A percentile compares a stretch with the other conserved stretches of the same genome.
Evolutionary conservation across 2,888 invertebrate species (phyloP).

Genomic region (Amphimallon solstitiale): DNA sequence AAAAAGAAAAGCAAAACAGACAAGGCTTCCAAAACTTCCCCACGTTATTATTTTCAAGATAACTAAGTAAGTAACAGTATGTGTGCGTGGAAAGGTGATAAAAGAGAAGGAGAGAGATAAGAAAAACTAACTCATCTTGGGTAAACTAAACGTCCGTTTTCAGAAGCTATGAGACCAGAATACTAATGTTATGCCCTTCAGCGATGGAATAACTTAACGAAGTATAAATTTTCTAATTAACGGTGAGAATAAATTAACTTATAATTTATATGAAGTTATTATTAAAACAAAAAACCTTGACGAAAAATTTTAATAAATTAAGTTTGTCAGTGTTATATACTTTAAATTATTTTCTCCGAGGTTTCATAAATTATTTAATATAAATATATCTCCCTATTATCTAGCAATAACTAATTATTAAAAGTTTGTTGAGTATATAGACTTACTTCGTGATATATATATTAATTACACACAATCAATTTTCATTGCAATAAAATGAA

Average conservation of each 20-base stretch:
- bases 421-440: too few relatives aligned
- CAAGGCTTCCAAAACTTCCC: conserved; percentile 20
- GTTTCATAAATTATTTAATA: too few relatives aligned
- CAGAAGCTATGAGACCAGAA: conserved; percentile 9
- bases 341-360: too few relatives aligned
- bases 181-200: conserved; percentile 13
- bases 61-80: conserved; percentile 14
- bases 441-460: too few relatives aligned
- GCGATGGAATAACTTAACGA: conserved; percentile 21
- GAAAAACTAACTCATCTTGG: conserved; percentile 6
- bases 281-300: not conserved
- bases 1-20: conserved; percentile 3
- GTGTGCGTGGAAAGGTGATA: conserved; percentile 21
- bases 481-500: too few relatives aligned
- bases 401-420: too few relatives aligned
- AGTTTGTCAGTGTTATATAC: not conserved
- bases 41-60: conserved; percentile 26
- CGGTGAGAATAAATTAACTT: conserved; percentile 8
- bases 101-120: conserved; percentile 1
- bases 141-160: conserved; percentile 20
- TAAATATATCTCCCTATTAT: too few relatives aligned
- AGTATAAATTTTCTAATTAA: conserved; percentile 23
- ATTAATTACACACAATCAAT: too few relatives aligned
- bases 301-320: not conserved
- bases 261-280: not conserved